phyloP scores from a whole-genome alignment of 2,888 invertebrate genomes.

The Podotricha telesiphe region DNA sequence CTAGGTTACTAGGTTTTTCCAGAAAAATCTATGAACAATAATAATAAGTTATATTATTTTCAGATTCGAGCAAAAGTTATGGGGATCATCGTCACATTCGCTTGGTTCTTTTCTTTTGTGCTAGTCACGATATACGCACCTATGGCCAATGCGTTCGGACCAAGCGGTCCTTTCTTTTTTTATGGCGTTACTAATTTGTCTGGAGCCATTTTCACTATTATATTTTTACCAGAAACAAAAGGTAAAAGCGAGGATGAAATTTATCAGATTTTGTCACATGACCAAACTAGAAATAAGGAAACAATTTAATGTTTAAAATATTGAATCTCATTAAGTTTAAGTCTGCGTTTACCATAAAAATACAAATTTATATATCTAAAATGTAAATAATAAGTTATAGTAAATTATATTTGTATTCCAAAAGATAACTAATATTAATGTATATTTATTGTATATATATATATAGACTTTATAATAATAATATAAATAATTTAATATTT shows the following conservation, averaged over 20 bases:
- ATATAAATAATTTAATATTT: not conserved
- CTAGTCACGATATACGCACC: conserved; percentile 51
- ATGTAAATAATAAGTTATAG: not conserved
- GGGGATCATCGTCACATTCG: conserved; percentile 53
- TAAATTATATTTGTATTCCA: no score
- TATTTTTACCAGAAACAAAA: conserved; percentile 70
- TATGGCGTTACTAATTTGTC: conserved; percentile 60
- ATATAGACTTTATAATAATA: not conserved
- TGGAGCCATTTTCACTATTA: conserved; percentile 55
- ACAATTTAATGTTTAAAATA: not conserved
- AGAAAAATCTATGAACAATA: no score
- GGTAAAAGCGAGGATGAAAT: conserved; percentile 64
- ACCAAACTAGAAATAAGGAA: conserved; percentile 12
- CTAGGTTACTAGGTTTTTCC: no score
- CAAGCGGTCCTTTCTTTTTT: conserved; percentile 59
- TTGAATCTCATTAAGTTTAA: conserved; percentile 8
- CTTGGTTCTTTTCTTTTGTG: conserved; percentile 53
- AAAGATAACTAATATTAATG: not conserved
- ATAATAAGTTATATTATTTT: conserved; percentile 37
- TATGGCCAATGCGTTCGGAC: conserved; percentile 54
- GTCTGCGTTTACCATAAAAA: not conserved
- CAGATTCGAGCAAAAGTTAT: conserved; percentile 62
- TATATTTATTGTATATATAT: not conserved
- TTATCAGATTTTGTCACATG: conserved; percentile 41
- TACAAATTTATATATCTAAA: not conserved